Conservation (phyloP, 1,140 invertebrate species). For the Grapholita molesta region DNA sequence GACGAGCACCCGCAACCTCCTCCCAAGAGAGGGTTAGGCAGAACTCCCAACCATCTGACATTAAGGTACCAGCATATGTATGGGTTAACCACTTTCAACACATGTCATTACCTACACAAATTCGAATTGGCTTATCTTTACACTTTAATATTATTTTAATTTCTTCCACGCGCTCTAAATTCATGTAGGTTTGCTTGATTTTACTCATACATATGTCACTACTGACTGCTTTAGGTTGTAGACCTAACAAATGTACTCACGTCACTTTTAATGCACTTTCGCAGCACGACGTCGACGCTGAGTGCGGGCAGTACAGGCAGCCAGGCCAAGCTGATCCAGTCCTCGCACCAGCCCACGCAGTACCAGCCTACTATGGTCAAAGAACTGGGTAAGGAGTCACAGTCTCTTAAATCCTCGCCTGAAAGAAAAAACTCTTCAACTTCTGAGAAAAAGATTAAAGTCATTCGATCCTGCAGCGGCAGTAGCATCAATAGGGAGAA, state of each 20-base stretch:
- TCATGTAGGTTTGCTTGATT: conserved; percentile 56
- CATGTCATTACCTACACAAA: conserved; percentile 39
- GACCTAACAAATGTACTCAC: neutral
- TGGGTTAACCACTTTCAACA: conserved; percentile 47
- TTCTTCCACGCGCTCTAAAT: conserved; percentile 39
- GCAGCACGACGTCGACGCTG: conserved; percentile 93
- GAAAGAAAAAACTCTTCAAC: conserved; percentile 53
- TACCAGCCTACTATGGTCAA: conserved; percentile 91
- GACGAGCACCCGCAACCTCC: conserved; percentile 86
- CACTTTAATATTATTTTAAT: conserved; percentile 37
- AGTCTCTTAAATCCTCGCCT: conserved; percentile 71
- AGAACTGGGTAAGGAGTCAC: conserved; percentile 88
- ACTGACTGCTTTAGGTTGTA: conserved; percentile 17
- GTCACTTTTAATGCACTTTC: conserved; percentile 27
- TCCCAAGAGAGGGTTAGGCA: conserved; percentile 87
- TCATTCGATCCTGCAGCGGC: conserved; percentile 71
- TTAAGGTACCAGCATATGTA: conserved; percentile 82
- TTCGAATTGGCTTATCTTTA: conserved; percentile 34
- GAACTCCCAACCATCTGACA: conserved; percentile 94
- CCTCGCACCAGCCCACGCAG: conserved; percentile 93
- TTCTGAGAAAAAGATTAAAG: conserved; percentile 65
- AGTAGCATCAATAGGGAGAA: conserved; percentile 69
- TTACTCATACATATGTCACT: conserved; percentile 71
- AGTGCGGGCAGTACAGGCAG: conserved; percentile 96
- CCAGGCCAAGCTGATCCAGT: conserved; percentile 95